Percentiles rank a stretch among this genome's conserved stretches.
These are phyloP conservation scores for Chouioia cunea DNA, from an alignment of 2,888 invertebrate genomes.

Conservation along the genomic window DNA sequence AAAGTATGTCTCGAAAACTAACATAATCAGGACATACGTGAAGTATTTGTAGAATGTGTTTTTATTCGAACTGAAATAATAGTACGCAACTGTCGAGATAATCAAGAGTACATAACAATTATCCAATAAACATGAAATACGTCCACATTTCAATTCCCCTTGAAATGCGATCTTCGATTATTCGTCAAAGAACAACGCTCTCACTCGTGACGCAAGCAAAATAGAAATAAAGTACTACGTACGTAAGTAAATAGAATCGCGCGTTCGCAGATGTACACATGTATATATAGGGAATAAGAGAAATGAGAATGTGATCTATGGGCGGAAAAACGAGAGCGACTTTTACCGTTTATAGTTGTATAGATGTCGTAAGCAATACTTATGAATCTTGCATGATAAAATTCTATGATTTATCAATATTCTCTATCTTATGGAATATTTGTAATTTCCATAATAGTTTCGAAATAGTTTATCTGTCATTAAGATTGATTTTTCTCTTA, in stretches of 20 bases:
- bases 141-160: constrained; percentile 16
- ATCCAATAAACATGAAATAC: constrained; percentile 32
- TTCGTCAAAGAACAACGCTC: constrained; percentile 16
- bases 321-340: background rate
- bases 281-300: constrained; percentile 6
- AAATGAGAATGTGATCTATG: constrained; percentile 3
- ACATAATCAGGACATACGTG: no score
- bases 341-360: constrained; percentile 14
- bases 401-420: no score
- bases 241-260: constrained; percentile 6
- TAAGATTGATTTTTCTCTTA: no score
- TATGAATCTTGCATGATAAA: constrained; percentile 12
- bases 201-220: background rate
- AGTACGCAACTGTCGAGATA: background rate
- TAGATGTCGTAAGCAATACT: constrained; percentile 7
- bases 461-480: no score
- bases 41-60: no score
- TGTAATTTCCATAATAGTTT: no score
- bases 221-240: no score
- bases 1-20: no score
- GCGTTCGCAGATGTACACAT: background rate
- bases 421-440: no score
- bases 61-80: no score
- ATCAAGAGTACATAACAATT: constrained; percentile 25
- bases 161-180: constrained; percentile 32